Evolutionary conservation across 2,797 vertebrate species (phyloP).

Genomic region (Peromyscus aztecus): DNA sequence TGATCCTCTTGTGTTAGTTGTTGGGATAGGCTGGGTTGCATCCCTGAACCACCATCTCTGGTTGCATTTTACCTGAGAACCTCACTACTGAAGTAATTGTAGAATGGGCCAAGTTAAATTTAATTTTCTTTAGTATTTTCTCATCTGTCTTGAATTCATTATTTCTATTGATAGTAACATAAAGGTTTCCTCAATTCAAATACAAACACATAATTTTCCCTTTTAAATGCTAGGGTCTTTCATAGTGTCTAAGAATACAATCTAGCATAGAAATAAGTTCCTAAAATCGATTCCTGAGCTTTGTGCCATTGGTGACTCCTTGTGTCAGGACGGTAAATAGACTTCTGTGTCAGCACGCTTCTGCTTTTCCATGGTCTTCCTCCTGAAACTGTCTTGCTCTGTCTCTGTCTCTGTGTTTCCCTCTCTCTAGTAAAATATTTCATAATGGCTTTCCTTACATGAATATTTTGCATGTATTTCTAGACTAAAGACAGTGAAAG

Average conservation of each 20-base stretch:
- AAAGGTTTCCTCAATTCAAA: conserved; percentile 16
- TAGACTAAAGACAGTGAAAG: neutral
- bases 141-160: neutral
- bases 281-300: neutral
- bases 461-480: neutral
- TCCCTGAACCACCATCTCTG: too few species aligned
- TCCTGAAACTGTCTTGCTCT: neutral
- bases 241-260: neutral
- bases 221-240: neutral
- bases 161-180: neutral
- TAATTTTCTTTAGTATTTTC: neutral
- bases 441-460: neutral
- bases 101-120: neutral
- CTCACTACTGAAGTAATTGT: neutral
- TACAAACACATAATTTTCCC: neutral
- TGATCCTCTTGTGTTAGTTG: neutral
- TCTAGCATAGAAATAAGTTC: neutral
- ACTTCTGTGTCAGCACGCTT: neutral
- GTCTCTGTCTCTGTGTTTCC: neutral
- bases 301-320: neutral
- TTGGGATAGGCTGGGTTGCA: too few species aligned
- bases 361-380: neutral
- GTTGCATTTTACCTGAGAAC: neutral
- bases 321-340: too few species aligned
- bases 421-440: neutral